Percentiles rank a stretch among this genome's conserved stretches.
Evolutionary conservation across 2,113 vertebrate species (phyloP).

Genomic region (Manacus vitellinus): DNA sequence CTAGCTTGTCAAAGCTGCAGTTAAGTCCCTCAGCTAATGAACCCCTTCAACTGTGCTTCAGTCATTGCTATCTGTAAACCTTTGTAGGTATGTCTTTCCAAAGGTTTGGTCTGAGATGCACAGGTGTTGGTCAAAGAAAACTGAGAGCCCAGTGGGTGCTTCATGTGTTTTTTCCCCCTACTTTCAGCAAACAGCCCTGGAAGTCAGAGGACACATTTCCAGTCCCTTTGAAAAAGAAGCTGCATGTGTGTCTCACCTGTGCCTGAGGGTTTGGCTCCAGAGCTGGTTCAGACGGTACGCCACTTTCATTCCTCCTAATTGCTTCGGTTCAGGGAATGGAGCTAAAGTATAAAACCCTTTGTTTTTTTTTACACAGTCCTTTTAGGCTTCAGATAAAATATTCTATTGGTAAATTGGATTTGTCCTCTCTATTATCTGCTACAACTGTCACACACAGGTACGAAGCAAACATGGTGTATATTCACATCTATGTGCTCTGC

Average conservation of each 20-base stretch:
- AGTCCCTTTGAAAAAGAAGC: not conserved
- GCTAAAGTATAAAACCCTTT: not conserved
- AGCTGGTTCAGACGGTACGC: not conserved
- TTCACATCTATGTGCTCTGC: conserved; percentile 54
- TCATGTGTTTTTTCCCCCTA: accelerated
- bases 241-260: not conserved
- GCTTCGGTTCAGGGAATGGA: not conserved
- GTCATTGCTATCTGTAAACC: conserved; percentile 28
- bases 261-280: not conserved
- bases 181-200: not conserved
- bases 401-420: conserved; percentile 45
- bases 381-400: conserved; percentile 54
- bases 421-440: conserved; percentile 24
- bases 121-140: conserved; percentile 18
- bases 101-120: conserved; percentile 29
- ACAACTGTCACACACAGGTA: conserved; percentile 59
- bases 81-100: not conserved
- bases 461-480: conserved; percentile 52
- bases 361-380: not conserved
- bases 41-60: conserved; percentile 49
- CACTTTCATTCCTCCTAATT: not conserved
- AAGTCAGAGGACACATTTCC: not conserved
- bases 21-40: conserved; percentile 60
- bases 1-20: conserved; percentile 67
- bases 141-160: not conserved